Conservation (phyloP, 1,140 invertebrate species). For the Halesus radiatus region DNA sequence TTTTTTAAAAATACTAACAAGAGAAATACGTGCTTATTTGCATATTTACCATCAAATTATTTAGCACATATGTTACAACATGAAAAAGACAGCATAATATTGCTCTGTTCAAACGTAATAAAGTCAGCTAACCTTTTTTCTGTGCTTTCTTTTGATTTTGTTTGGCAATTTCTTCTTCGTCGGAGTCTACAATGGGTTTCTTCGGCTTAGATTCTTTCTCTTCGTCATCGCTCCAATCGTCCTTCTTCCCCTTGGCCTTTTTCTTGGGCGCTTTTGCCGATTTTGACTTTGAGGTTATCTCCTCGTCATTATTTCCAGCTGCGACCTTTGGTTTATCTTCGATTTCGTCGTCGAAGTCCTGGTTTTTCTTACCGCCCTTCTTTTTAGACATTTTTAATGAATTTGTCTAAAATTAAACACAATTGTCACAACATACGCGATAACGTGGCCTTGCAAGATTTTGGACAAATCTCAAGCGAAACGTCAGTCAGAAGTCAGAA, state of each 20-base stretch:
- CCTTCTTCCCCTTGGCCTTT: conserved; percentile 65
- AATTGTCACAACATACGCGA: conserved; percentile 44
- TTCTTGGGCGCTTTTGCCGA: conserved; percentile 66
- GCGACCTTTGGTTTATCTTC: conserved; percentile 64
- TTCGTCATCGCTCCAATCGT: conserved; percentile 71
- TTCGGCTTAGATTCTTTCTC: conserved; percentile 63
- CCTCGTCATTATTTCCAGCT: conserved; percentile 60
- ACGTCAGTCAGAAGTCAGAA: background rate
- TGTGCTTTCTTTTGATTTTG: conserved; percentile 67
- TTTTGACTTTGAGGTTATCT: conserved; percentile 70
- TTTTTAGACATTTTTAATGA: conserved; percentile 72
- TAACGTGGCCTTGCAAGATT: conserved; percentile 51
- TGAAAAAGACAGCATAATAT: no score
- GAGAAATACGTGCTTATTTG: no score
- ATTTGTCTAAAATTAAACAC: conserved; percentile 30
- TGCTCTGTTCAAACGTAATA: background rate
- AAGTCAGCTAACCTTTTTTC: conserved; percentile 67
- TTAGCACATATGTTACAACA: no score
- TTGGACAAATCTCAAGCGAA: conserved; percentile 15
- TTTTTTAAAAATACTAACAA: no score
- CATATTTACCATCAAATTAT: no score
- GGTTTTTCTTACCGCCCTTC: conserved; percentile 74
- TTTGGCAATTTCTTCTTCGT: conserved; percentile 68
- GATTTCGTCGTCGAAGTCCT: conserved; percentile 72
- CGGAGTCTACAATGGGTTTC: conserved; percentile 59